These are phyloP conservation scores for Vandiemenella viatica DNA, from an alignment of 2,888 invertebrate genomes.

Conservation along the genomic window DNA sequence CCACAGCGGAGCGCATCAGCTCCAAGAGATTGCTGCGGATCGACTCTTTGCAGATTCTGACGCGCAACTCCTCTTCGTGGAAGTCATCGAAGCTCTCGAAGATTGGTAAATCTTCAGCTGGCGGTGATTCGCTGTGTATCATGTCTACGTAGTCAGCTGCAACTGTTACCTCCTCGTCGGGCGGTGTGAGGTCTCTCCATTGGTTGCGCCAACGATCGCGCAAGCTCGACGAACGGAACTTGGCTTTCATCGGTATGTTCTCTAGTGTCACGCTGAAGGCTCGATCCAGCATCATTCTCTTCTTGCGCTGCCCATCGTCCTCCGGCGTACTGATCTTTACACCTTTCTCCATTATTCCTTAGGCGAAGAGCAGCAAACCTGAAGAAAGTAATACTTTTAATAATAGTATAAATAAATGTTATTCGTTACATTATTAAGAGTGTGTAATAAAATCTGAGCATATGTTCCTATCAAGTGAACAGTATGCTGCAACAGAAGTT, in stretches of 20 bases:
- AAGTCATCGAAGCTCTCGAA: slow-evolving; percentile 60
- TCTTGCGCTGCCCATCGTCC: background rate
- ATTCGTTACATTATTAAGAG: too few species aligned
- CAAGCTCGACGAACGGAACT: slow-evolving; percentile 11
- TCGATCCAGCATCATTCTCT: slow-evolving; percentile 27
- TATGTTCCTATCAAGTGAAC: too few species aligned
- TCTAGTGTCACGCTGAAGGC: slow-evolving; percentile 32
- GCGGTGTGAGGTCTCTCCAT: background rate
- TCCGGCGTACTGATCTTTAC: too few species aligned
- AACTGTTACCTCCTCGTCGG: slow-evolving; percentile 28
- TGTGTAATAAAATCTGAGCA: too few species aligned
- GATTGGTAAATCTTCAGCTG: slow-evolving; percentile 64
- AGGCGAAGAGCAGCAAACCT: too few species aligned
- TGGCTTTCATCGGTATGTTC: slow-evolving; percentile 15
- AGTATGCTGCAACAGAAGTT: too few species aligned
- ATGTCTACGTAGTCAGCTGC: slow-evolving; percentile 26
- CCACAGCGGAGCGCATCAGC: slow-evolving; percentile 52
- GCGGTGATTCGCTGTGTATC: slow-evolving; percentile 65
- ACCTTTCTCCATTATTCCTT: too few species aligned
- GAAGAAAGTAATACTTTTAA: too few species aligned
- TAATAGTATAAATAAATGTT: too few species aligned
- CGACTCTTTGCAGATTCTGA: slow-evolving; percentile 38
- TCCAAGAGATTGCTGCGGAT: slow-evolving; percentile 58
- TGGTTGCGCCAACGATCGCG: slow-evolving; percentile 1
- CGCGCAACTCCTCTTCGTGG: slow-evolving; percentile 24